These are phyloP conservation scores for human DNA, from an alignment of 2,113 vertebrate species.

Conservation along the genomic window GRCh38 chr13:98168001-98168500, in stretches of 20 bases:
- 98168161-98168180: too few species aligned
- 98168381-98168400: not conserved
- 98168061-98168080: too few species aligned
- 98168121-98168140: too few species aligned
- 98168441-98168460: not conserved
- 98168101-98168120: too few species aligned
- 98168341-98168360: not conserved
- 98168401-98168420: not conserved
- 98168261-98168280: not conserved
- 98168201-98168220: rapidly evolving
- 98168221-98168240: not conserved
- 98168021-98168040: too few species aligned
- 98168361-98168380: not conserved
- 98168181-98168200: too few species aligned
- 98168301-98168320: not conserved
- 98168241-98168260: rapidly evolving
- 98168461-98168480: not conserved
- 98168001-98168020: too few species aligned
- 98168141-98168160: too few species aligned
- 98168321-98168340: not conserved
- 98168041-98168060: too few species aligned
- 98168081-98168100: too few species aligned
- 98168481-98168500: not conserved
- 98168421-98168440: not conserved
- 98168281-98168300: not conserved